Percentiles rank a stretch among this genome's conserved stretches.
phyloP scores from a whole-genome alignment of 2,113 vertebrate genomes.

The Eleginops maclovinus region DNA sequence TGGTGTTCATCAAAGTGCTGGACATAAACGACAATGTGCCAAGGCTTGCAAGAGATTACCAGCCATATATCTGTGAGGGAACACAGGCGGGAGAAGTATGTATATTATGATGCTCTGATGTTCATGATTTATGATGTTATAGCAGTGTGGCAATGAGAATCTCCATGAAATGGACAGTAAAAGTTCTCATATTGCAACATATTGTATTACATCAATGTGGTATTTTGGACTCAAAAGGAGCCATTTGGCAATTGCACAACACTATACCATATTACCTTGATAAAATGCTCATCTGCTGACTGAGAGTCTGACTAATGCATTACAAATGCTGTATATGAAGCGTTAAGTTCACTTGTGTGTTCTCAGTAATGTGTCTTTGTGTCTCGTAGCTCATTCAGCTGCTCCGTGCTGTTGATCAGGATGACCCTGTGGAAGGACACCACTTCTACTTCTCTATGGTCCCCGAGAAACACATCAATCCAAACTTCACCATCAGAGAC shows the following conservation, averaged over 20 bases:
- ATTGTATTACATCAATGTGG: background rate
- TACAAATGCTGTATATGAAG: no score
- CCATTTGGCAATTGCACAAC: background rate
- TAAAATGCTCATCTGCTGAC: background rate
- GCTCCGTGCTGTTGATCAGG: conserved; percentile 90
- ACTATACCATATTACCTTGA: background rate
- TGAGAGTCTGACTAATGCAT: conserved; percentile 19
- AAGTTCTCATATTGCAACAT: background rate
- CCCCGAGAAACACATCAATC: conserved; percentile 83
- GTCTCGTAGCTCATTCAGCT: conserved; percentile 87
- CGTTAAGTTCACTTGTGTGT: background rate
- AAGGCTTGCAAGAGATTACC: conserved; percentile 87
- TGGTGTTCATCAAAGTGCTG: conserved; percentile 89
- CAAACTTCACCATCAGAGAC: conserved; percentile 90
- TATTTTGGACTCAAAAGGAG: background rate
- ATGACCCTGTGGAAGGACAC: conserved; percentile 86
- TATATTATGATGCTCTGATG: conserved; percentile 57
- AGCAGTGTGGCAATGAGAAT: conserved; percentile 6
- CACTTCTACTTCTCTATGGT: conserved; percentile 89
- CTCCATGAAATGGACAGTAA: conserved; percentile 1
- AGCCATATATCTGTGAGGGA: conserved; percentile 95
- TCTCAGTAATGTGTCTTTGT: conserved; percentile 22
- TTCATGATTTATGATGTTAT: conserved; percentile 26
- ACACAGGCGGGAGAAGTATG: conserved; percentile 88
- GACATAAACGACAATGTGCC: conserved; percentile 94